A percentile compares a stretch with the other conserved stretches of the same genome.
These are phyloP conservation scores for Hypomecis atomaria DNA, from an alignment of 2,888 invertebrate genomes.

Conservation along the genomic window DNA sequence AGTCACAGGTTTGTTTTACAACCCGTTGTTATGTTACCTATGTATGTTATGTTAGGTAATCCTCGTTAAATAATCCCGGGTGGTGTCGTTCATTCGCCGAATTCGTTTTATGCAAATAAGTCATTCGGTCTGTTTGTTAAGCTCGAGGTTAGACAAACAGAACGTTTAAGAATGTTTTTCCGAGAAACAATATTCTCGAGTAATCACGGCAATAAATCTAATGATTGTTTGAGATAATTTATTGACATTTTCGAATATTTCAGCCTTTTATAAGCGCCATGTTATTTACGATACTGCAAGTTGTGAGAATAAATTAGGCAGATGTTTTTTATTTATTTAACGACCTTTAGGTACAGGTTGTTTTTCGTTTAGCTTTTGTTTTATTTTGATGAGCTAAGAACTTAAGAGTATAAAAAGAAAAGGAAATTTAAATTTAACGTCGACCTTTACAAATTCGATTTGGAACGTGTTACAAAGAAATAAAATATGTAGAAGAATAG, in stretches of 20 bases:
- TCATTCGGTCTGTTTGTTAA: constrained; percentile 53
- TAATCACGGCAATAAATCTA: constrained; percentile 47
- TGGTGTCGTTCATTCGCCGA: constrained; percentile 61
- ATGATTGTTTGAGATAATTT: constrained; percentile 43
- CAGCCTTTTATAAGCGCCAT: constrained; percentile 12
- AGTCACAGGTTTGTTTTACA: constrained; percentile 55
- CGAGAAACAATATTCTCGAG: constrained; percentile 52
- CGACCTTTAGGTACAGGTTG: background rate
- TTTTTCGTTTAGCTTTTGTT: background rate
- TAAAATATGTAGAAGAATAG: background rate
- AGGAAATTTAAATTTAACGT: too few species aligned
- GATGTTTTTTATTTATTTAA: background rate
- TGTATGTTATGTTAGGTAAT: constrained; percentile 56
- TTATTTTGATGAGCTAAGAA: background rate
- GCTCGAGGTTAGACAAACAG: constrained; percentile 58
- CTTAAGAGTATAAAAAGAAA: too few species aligned
- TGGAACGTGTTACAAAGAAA: constrained; percentile 3
- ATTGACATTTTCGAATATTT: constrained; percentile 27
- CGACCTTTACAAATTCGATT: background rate
- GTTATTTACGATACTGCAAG: constrained; percentile 6
- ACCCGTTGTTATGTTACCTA: constrained; percentile 57
- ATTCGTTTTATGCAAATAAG: constrained; percentile 68
- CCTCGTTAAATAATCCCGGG: constrained; percentile 65
- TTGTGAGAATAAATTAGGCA: constrained; percentile 1
- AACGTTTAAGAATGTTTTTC: constrained; percentile 55